Evolutionary conservation across 2,797 vertebrate species (phyloP), one percentile per base, ranked within the genome.

Genomic region (Phaenicophaeus curvirostris): DNA sequence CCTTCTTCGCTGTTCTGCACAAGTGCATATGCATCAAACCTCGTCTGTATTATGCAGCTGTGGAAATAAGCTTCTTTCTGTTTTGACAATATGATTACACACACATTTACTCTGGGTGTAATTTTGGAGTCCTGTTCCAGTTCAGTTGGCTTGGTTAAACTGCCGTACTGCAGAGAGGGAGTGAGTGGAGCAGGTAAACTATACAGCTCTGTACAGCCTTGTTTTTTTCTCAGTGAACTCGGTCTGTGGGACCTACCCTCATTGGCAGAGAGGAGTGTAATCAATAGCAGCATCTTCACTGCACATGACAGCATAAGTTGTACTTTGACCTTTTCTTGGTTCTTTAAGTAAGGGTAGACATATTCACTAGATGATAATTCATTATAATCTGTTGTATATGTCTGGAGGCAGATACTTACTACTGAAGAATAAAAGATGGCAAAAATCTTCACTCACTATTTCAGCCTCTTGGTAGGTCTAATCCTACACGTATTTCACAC

Each of bases 151-250:
- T 89, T 1, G 0, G 7, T 66, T 50, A 89, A 73, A 81, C 16
- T 59, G 24, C 44, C 3, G 2, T 53, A 28, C 58, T 75, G 42
- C 46, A 55, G 65, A 59, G 44, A 48, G 6, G 23, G 53, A 31
- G 8, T 0, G 0, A 6, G 14, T 20, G 21, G 21, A 63, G 18
- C 20, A 72, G 55, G 25, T 50, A 23, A 63, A 31, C 19, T 1
- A 1, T 28, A 17, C n/a, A 65, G 58, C 35, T 74, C 30, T 25
- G 27, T 8, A 9, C 15, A 50, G 2, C 33, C 6, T 53, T 42
- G 11, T 16, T 80, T n/a, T 65, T n/a, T 65, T 65, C 37, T 35
- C 16, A 8, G 6, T 41, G 41, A 72, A 20, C 62, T 69, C 31
- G 28, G 0, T 31, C 35, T 78, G 15, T 30, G 46, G 18, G n/a